Base-by-base conservation (phyloP, 2,888 invertebrate species). In the Tiliacea citrago region DNA sequence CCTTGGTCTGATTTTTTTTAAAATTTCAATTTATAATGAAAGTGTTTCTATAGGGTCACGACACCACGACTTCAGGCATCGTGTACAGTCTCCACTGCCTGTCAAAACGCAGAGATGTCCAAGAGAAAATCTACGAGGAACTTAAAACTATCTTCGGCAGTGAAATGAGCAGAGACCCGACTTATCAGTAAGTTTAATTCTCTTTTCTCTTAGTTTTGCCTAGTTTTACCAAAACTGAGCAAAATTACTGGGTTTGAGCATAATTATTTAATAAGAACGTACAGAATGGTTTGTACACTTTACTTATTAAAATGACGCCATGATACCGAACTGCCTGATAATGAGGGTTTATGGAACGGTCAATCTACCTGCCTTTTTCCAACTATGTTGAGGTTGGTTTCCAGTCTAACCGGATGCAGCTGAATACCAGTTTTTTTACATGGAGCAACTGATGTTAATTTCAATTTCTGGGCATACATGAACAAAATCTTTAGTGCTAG, bases 1-100 rank as follows among this genome's bases (percentile, higher is more conserved):
- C n/a, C n/a, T n/a, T n/a, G n/a, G n/a, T n/a, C n/a, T n/a, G n/a
- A n/a, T n/a, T n/a, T n/a, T n/a, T n/a, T n/a, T n/a, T n/a, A n/a
- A n/a, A n/a, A n/a, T n/a, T n/a, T n/a, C n/a, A n/a, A n/a, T 29
- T 35, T n/a, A n/a, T n/a, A n/a, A n/a, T n/a, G 13, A 13, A 57
- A 16, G 1, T 69, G 3, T 68, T 68, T 21, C 76, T 72, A 71
- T 13, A 97, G 97, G 97, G 97, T 0, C 97, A 97, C 79, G 97
- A 97, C 80, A 97, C 97, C 0, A 97, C 97, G 0, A 96, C 97
- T 0, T 97, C 97, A 1, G 97, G 97, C 0, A 93, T 97, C 16
- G 92, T 94, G 0, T 97, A 97, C 88, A 90, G 95, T 0, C 90
- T 97, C 0, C 96, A 94, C 82, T 92, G 97, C 75, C 90, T 97